These are phyloP conservation scores for Atherix ibis DNA, from an alignment of 2,888 invertebrate genomes.

Conservation along the genomic window DNA sequence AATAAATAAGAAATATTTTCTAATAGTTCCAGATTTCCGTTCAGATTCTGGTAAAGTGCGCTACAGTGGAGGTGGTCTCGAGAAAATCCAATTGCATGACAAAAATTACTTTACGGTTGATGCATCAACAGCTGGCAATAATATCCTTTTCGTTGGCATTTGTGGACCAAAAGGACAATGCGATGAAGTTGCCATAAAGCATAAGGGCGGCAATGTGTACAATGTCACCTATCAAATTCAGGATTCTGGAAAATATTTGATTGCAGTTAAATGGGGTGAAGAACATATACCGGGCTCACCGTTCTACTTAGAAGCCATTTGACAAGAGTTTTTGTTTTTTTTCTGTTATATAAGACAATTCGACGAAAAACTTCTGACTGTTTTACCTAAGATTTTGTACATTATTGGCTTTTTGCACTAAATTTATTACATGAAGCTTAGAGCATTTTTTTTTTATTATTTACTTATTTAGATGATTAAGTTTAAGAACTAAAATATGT, in stretches of 20 bases:
- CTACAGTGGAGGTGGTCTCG: constrained; percentile 22
- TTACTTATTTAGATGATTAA: too few species aligned
- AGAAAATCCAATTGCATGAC: constrained; percentile 21
- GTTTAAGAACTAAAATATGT: too few species aligned
- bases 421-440: too few species aligned
- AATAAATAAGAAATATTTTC: too few species aligned
- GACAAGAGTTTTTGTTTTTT: constrained; percentile 9
- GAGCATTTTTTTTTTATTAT: too few species aligned
- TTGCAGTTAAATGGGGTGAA: constrained; percentile 92
- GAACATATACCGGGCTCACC: constrained; percentile 94
- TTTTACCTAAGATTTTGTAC: too few species aligned
- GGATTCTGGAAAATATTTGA: constrained; percentile 82
- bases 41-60: constrained; percentile 25
- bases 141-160: constrained; percentile 88
- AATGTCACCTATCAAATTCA: constrained; percentile 79
- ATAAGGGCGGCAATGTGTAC: constrained; percentile 78
- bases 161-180: constrained; percentile 93
- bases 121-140: constrained; percentile 47
- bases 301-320: constrained; percentile 31
- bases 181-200: constrained; percentile 87
- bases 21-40: constrained; percentile 19
- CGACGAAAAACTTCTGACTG: too few species aligned
- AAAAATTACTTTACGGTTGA: constrained; percentile 29
- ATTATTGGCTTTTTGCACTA: too few species aligned
- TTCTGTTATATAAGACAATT: too few species aligned